Base-by-base conservation (phyloP, 2,113 vertebrate genomes). In the Okapia johnstoni region DNA sequence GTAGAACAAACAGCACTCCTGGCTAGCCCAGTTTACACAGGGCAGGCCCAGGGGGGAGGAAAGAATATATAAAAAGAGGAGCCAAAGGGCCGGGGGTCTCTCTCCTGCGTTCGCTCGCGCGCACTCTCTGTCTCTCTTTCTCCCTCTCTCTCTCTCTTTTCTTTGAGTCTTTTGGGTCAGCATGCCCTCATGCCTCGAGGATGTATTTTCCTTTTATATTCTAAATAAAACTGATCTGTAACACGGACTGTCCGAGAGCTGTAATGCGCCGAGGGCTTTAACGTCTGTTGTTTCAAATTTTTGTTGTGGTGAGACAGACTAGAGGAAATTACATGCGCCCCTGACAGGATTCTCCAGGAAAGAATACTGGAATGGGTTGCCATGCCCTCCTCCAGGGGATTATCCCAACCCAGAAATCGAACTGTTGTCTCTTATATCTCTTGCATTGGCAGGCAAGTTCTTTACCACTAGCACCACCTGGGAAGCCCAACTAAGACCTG, bases 21-120 rank as follows among this genome's bases (percentile, higher is more conserved):
- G 66, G 66, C 66, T 40, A 40, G 66, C n/a, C n/a, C n/a, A 23
- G 1, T 70, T 40, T 40, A 40, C n/a, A 40, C 23, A 40, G 19
- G n/a, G n/a, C 2, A 23, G n/a, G 66, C n/a, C n/a, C 5, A 5
- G 19, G 2, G 17, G 17, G n/a, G 9, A 40, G n/a, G n/a, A 70
- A 40, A 70, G 66, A 36, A 70, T n/a, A 12, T 36, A 70, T 21
- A 21, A 11, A 36, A 36, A 70, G 66, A 40, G n/a, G 9, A 21
- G 17, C 63, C 19, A 36, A 23, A 70, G n/a, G 63, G n/a, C 33
- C n/a, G 9, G 4, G 9, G n/a, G 66, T 40, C n/a, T 70, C 66
- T 70, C n/a, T 36, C 17, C n/a, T n/a, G n/a, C 0, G 1, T 11
- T n/a, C n/a, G n/a, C n/a, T 23, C 2, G 2, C 0, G 5, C 21